These are phyloP conservation scores for Sympetrum striolatum DNA, from an alignment of 2,888 invertebrate genomes.

Conservation along the genomic window DNA sequence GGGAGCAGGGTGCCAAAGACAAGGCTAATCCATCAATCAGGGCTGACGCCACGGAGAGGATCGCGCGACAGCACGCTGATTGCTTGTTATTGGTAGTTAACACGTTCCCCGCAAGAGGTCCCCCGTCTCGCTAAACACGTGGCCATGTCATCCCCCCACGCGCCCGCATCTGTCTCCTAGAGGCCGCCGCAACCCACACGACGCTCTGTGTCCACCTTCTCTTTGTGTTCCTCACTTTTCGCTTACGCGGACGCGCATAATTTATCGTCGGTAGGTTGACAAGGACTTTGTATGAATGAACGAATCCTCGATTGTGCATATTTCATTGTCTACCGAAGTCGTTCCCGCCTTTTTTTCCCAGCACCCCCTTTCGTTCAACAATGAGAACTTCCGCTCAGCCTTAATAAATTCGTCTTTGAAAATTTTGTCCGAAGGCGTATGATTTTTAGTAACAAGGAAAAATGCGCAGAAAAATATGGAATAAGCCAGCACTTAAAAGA, in stretches of 20 bases:
- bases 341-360: too few relatives aligned
- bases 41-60: conserved; percentile 36
- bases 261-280: too few relatives aligned
- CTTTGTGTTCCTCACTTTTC: background rate
- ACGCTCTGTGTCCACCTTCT: background rate
- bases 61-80: conserved; percentile 42
- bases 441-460: too few relatives aligned
- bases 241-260: background rate
- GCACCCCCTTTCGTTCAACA: too few relatives aligned
- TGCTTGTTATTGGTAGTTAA: conserved; percentile 43
- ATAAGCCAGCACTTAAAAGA: too few relatives aligned
- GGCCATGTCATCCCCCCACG: background rate
- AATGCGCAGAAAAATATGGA: too few relatives aligned
- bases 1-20: conserved; percentile 43
- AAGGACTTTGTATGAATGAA: too few relatives aligned
- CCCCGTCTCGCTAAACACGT: background rate
- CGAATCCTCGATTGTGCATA: too few relatives aligned
- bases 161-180: conserved; percentile 28
- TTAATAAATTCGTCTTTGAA: too few relatives aligned
- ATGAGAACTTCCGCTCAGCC: too few relatives aligned
- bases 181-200: background rate
- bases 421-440: too few relatives aligned
- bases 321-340: too few relatives aligned
- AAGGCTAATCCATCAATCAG: conserved; percentile 40
- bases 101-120: conserved; percentile 22